phyloP scores from a whole-genome alignment of 2,797 vertebrate genomes.

The Oreortyx pictus region DNA sequence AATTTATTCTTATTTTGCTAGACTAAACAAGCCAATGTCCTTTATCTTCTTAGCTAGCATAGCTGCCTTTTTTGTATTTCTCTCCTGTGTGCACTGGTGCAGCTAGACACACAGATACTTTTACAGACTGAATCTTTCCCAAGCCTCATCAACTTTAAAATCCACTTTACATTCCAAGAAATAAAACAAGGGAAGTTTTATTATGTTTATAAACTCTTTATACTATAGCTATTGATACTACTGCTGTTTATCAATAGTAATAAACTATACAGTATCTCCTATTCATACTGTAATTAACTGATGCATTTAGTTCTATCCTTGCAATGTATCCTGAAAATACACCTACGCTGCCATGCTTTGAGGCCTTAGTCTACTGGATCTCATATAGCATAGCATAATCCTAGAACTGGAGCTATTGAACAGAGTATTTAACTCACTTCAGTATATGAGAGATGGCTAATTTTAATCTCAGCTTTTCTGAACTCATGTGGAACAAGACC shows the following conservation, averaged over 20 bases:
- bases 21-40: slow-evolving; percentile 37
- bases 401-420: not conserved
- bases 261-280: not conserved
- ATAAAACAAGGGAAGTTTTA: not conserved
- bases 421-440: not conserved
- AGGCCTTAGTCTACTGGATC: not conserved
- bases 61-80: not conserved
- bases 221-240: not conserved
- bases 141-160: not conserved
- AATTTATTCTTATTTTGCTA: slow-evolving; percentile 19
- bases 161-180: not conserved
- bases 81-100: not conserved
- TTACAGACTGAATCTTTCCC: not conserved
- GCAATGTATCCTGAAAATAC: not conserved
- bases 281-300: not conserved
- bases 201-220: not conserved
- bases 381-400: not conserved
- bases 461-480: not conserved
- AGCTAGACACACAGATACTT: not conserved
- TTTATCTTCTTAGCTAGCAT: not conserved
- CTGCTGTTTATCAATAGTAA: not conserved
- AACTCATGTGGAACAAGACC: not conserved
- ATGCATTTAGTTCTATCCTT: not conserved
- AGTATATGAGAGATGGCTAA: not conserved
- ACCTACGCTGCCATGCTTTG: not conserved